Base-by-base conservation (phyloP, 2,797 vertebrate genomes). In the Kryptopterus vitreolus region DNA sequence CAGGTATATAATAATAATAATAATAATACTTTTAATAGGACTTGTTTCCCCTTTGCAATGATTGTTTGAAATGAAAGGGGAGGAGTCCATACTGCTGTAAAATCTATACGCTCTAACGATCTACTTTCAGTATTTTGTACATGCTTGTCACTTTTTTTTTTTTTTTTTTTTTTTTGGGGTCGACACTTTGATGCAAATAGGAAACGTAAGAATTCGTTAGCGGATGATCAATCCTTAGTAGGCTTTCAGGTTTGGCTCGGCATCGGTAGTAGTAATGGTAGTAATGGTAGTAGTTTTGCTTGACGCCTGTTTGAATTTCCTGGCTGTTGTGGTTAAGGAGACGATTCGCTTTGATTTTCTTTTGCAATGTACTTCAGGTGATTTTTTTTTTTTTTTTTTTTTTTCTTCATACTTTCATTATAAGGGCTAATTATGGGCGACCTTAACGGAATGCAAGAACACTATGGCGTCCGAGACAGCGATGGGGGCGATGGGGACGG, bases 391-490 rank as follows among this genome's bases (percentile, higher is more conserved):
- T n/a, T n/a, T n/a, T n/a, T n/a, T n/a, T n/a, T n/a, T n/a, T n/a
- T n/a, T n/a, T n/a, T n/a, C n/a, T n/a, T 92, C 91, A 89, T 90
- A 90, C 87, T 88, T 91, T 92, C 91, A 92, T 94, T 88, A 93
- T 89, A 94, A 95, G 94, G 93, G 93, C 93, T 95, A 93, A 83
- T 88, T 90, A 87, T 78, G 89, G 88, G 90, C 86, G 85, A 88
- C 84, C 86, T 85, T 58, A 66, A 80, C 82, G 76, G 87, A 87
- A 87, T 87, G 85, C 87, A 83, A 84, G 81, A 86, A 86, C 83
- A 89, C 86, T 87, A 78, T 88, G 81, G 82, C 70, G 22, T 68
- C 77, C 61, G 76, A 84, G 88, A 78, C 88, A 88, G 89, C 81
- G 87, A 89, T 87, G 85, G 89, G 88, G 89, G 88, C 87, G 88